Conservation (phyloP, 1,140 invertebrate genomes). For the Papilio polyxenes region DNA sequence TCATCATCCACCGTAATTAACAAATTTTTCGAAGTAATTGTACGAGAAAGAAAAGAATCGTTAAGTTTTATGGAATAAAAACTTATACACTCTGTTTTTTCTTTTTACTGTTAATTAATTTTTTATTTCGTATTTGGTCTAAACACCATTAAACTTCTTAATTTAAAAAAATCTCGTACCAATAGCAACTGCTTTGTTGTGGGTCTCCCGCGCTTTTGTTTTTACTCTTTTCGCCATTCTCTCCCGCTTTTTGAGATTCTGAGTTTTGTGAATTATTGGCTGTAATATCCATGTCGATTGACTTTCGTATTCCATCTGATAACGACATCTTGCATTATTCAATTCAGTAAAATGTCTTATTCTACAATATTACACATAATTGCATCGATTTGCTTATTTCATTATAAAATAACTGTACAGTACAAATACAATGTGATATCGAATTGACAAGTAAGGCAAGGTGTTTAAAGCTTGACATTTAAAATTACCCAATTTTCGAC, state of each 20-base stretch:
- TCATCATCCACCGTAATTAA: neutral
- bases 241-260: conserved; percentile 72
- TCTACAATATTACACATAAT: neutral
- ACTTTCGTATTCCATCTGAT: conserved; percentile 50
- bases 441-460: conserved; percentile 33
- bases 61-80: neutral
- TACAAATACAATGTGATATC: conserved; percentile 37
- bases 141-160: neutral
- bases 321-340: conserved; percentile 47
- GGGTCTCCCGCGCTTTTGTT: conserved; percentile 62
- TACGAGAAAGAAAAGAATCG: conserved; percentile 10
- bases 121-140: neutral
- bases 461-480: conserved; percentile 14
- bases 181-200: conserved; percentile 71
- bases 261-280: conserved; percentile 53
- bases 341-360: neutral
- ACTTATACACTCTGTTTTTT: neutral
- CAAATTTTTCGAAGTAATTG: neutral
- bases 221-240: conserved; percentile 68
- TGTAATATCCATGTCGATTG: conserved; percentile 49
- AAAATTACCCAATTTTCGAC: neutral
- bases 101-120: neutral
- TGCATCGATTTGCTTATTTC: conserved; percentile 21
- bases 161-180: conserved; percentile 50
- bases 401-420: conserved; percentile 32